Evolutionary conservation across 1,140 invertebrate genomes (phyloP), one percentile per base, ranked within the genome.

Genomic region (Drosophila tristis): DNA sequence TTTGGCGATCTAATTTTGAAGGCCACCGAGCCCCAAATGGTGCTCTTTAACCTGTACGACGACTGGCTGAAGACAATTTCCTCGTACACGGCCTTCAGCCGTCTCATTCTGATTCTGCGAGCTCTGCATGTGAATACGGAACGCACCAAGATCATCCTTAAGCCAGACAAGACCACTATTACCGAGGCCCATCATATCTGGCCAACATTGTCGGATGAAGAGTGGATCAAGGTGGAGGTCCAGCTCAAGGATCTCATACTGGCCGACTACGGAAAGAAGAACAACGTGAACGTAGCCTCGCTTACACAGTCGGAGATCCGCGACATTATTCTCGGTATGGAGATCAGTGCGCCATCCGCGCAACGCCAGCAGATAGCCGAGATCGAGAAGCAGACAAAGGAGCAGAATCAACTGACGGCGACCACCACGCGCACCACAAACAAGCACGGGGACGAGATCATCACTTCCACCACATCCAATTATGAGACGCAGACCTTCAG

Each of bases 301-400:
- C 93, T 99, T 9, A 99, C 99, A 0, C 99, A 99, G 91, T 99
- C 98, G 0, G 99, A 99, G 94, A 99, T 99, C 85, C 95, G 99
- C 65, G 99, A 99, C 92, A 99, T 99, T 66, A 99, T 99, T 86
- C 94, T 99, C 26, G 99, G 99, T 90, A 99, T 99, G 98, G 99
- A 99, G 93, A 99, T 99, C 67, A 99, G 98, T 39, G 99, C 99
- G 0, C 99, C 99, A 0, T 99, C 98, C 0, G 98, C 98, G 0
- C 98, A 99, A 92, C 94, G 99, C 51, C 99, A 99, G 92, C 99
- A 99, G 93, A 99, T 99, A 77, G 98, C 98, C 2, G 99, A 99
- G 93, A 99, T 99, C 84, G 99, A 99, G 92, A 99, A 99, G 92
- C 99, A 99, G 93, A 99, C 98, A 5, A 99, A 99, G 91, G 99